phyloP scores from a whole-genome alignment of 2,113 vertebrate species.

The Phoenicopterus ruber region DNA sequence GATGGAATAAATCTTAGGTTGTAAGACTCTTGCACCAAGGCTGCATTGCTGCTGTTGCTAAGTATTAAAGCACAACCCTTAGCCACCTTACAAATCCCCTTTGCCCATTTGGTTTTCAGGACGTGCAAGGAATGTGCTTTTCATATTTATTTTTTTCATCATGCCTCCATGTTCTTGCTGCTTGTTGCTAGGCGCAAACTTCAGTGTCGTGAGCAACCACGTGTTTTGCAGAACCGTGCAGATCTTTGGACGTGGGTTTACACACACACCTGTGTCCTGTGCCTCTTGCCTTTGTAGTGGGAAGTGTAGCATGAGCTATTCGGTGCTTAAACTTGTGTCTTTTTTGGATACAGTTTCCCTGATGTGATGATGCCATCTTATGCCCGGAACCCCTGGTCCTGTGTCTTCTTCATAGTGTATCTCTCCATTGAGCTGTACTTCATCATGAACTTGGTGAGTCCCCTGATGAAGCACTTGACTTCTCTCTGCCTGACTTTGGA shows the following conservation, averaged over 20 bases:
- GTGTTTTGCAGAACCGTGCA: background rate
- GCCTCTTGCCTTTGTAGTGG: background rate
- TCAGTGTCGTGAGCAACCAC: background rate
- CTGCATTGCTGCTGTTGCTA: background rate
- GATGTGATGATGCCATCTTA: conserved; percentile 99
- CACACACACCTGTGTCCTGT: background rate
- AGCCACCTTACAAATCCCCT: background rate
- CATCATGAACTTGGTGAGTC: conserved; percentile 93
- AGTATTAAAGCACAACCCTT: background rate
- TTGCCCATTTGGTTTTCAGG: background rate
- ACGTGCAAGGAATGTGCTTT: background rate
- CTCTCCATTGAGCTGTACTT: conserved; percentile 99
- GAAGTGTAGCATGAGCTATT: background rate
- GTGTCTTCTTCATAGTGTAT: conserved; percentile 97
- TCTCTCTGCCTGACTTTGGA: background rate
- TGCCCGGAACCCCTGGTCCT: conserved; percentile 92
- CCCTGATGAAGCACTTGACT: background rate
- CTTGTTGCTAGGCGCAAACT: background rate
- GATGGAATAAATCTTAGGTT: background rate
- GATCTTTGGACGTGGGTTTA: background rate
- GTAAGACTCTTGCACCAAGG: background rate
- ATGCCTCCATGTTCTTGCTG: background rate
- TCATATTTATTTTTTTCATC: accelerated
- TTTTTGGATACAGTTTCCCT: conserved; percentile 81
- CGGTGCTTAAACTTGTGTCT: background rate